These are phyloP conservation scores for Oryzias sinensis DNA, from an alignment of 2,797 vertebrate species.

Conservation along the genomic window DNA sequence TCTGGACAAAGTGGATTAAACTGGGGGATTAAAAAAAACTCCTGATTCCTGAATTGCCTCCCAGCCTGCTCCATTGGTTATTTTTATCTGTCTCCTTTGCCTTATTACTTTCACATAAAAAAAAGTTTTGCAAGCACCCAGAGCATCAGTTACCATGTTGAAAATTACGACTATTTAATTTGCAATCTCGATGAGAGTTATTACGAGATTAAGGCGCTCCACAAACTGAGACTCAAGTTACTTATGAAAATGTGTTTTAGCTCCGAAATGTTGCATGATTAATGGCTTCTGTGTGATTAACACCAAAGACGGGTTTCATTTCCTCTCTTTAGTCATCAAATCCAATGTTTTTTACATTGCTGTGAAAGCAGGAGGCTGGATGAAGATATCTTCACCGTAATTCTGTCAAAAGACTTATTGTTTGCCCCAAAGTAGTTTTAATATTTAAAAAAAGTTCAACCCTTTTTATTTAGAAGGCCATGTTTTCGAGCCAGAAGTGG, in stretches of 20 bases:
- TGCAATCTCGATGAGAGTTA: conserved; percentile 12
- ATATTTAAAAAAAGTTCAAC: too few relatives aligned
- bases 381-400: too few relatives aligned
- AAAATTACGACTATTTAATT: conserved; percentile 14
- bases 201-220: not conserved
- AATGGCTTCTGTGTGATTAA: not conserved
- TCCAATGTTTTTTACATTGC: too few relatives aligned
- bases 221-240: not conserved
- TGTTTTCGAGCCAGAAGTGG: conserved; percentile 5
- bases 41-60: too few relatives aligned
- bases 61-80: too few relatives aligned
- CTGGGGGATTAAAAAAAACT: too few relatives aligned
- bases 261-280: not conserved
- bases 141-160: not conserved
- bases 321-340: not conserved
- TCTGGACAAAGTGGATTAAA: too few relatives aligned
- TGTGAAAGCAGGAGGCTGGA: too few relatives aligned
- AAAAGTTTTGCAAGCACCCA: conserved; percentile 7
- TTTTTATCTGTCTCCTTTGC: too few relatives aligned
- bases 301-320: not conserved
- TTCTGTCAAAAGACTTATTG: too few relatives aligned
- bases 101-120: conserved; percentile 33
- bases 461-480: not conserved
- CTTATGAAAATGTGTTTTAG: conserved; percentile 1
- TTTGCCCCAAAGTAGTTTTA: too few relatives aligned